Conservation (phyloP, 2,888 invertebrate species). For the Tridacna gigas region DNA sequence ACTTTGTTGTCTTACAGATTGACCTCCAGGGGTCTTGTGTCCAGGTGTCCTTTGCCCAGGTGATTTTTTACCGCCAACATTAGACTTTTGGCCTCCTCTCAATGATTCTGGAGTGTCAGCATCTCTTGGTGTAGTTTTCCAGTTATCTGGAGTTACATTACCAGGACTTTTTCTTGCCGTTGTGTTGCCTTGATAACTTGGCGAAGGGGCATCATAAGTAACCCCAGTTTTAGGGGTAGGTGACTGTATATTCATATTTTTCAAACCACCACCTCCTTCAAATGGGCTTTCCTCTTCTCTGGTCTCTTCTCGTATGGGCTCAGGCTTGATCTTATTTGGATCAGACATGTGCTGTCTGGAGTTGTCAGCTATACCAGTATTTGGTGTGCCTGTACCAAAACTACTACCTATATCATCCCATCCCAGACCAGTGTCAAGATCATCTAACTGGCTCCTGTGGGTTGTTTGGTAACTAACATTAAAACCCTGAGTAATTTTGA, state of each 20-base stretch:
- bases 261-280: slow-evolving; percentile 53
- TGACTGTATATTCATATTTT: slow-evolving; percentile 59
- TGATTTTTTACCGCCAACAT: slow-evolving; percentile 28
- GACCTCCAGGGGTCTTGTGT: slow-evolving; percentile 35
- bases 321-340: slow-evolving; percentile 40
- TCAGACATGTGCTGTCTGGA: slow-evolving; percentile 59
- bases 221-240: slow-evolving; percentile 50
- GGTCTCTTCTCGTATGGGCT: slow-evolving; percentile 51
- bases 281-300: slow-evolving; percentile 62
- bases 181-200: slow-evolving; percentile 32
- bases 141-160: slow-evolving; percentile 61
- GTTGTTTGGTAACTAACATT: slow-evolving; percentile 56
- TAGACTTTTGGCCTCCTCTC: slow-evolving; percentile 27
- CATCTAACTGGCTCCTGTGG: slow-evolving; percentile 62
- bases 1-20: slow-evolving; percentile 10
- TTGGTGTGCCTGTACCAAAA: slow-evolving; percentile 56
- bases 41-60: slow-evolving; percentile 41
- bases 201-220: slow-evolving; percentile 35
- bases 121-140: slow-evolving; percentile 43
- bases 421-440: slow-evolving; percentile 64
- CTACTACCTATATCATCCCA: slow-evolving; percentile 67
- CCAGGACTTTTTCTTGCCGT: slow-evolving; percentile 47
- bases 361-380: slow-evolving; percentile 39
- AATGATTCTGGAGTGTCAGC: neutral
- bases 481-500: slow-evolving; percentile 68